Conservation (phyloP, 2,888 invertebrate genomes). For the Perdita meconis region DNA sequence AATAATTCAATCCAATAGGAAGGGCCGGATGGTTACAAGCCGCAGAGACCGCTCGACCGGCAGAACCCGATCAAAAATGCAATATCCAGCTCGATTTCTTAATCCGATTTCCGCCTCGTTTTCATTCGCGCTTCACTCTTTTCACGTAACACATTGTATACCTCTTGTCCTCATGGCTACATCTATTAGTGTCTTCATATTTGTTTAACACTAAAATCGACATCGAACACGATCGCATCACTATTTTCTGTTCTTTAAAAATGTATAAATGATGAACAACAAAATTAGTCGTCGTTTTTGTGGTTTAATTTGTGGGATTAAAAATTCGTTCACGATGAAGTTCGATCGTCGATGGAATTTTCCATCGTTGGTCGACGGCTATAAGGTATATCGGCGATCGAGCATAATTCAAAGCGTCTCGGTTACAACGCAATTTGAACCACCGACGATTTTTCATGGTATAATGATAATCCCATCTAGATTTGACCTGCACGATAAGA, state of each 20-base stretch:
- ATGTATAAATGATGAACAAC: too few relatives aligned
- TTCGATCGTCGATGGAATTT: not conserved
- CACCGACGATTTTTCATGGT: slow-evolving; percentile 1
- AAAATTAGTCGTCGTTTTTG: too few relatives aligned
- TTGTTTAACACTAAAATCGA: too few relatives aligned
- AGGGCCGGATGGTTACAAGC: slow-evolving; percentile 77
- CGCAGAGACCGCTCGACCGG: slow-evolving; percentile 67
- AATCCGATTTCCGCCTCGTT: slow-evolving; percentile 80
- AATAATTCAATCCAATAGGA: slow-evolving; percentile 84
- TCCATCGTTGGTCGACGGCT: not conserved
- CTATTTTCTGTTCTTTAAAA: too few relatives aligned
- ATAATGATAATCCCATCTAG: slow-evolving; percentile 25
- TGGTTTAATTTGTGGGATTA: too few relatives aligned
- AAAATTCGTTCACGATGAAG: not conserved
- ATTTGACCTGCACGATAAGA: slow-evolving; percentile 14
- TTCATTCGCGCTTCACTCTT: slow-evolving; percentile 51
- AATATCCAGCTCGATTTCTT: slow-evolving; percentile 83
- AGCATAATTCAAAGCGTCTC: slow-evolving; percentile 5
- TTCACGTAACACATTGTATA: not conserved
- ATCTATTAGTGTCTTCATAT: too few relatives aligned
- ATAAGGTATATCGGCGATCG: not conserved
- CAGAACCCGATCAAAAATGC: slow-evolving; percentile 82
- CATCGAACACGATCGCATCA: too few relatives aligned
- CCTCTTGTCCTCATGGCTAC: too few relatives aligned
- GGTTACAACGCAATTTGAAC: not conserved